phyloP scores from a whole-genome alignment of 1,140 invertebrate species.

The Hypsibius dujardini region DNA sequence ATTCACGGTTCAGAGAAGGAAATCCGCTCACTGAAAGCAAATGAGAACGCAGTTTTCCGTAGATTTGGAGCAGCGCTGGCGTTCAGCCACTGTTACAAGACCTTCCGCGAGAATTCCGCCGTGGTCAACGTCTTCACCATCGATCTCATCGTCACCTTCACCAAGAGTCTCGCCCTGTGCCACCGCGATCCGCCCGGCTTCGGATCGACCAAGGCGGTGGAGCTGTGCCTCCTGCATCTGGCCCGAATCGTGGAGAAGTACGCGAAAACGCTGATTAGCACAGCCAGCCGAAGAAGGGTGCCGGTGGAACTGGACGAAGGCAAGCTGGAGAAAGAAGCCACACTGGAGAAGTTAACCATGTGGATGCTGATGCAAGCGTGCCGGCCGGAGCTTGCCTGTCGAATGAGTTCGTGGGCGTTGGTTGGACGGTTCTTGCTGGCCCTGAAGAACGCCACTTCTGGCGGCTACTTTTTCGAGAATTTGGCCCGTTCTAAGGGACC shows the following conservation, averaged over 20 bases:
- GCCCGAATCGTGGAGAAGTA: neutral
- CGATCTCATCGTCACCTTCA: conserved; percentile 44
- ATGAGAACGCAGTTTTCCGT: too few relatives aligned
- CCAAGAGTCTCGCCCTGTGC: conserved; percentile 40
- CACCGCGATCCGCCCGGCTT: conserved; percentile 34
- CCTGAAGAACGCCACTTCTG: neutral
- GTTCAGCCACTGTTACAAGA: conserved; percentile 49
- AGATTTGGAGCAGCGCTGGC: conserved; percentile 45
- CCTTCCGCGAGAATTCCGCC: conserved; percentile 41
- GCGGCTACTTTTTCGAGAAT: neutral
- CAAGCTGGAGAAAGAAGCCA: too few relatives aligned
- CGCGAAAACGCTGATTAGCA: neutral
- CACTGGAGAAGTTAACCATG: neutral
- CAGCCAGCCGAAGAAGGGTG: neutral
- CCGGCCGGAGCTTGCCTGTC: conserved; percentile 2
- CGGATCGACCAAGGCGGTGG: conserved; percentile 24
- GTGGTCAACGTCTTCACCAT: conserved; percentile 44
- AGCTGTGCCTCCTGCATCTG: neutral
- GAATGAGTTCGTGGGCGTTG: neutral
- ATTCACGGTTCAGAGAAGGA: too few relatives aligned
- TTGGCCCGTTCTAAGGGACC: neutral
- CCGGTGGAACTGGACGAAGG: neutral
- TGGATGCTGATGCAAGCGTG: conserved; percentile 10
- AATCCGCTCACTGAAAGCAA: too few relatives aligned
- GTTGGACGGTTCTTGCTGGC: neutral